These are phyloP conservation scores for Aurelia aurita DNA, from an alignment of 30 jellyfish, hydroid and myxozoan genomes.

Conservation along the genomic window DNA sequence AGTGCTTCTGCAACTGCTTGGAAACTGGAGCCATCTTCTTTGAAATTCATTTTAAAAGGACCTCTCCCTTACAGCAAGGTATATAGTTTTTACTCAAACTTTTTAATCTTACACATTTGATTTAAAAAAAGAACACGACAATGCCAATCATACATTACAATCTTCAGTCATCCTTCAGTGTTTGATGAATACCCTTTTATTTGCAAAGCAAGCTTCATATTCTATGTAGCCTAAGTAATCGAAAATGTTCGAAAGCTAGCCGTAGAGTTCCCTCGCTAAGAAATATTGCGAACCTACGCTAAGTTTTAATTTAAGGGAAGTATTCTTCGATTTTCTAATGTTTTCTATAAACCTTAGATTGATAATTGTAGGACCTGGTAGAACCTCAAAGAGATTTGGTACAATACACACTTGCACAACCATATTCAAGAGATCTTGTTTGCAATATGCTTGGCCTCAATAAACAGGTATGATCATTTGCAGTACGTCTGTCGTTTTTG, in stretches of 20 bases:
- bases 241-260: too few relatives aligned
- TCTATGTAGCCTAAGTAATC: too few relatives aligned
- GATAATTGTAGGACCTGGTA: constrained; percentile 69
- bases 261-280: too few relatives aligned
- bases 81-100: neutral
- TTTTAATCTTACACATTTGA: neutral
- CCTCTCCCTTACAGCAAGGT: constrained; percentile 95
- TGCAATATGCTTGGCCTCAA: constrained; percentile 98
- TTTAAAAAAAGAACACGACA: neutral
- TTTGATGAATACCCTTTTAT: too few relatives aligned
- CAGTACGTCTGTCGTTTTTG: too few relatives aligned
- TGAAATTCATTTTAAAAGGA: constrained; percentile 87
- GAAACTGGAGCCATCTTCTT: constrained; percentile 95
- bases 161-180: too few relatives aligned
- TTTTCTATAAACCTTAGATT: too few relatives aligned
- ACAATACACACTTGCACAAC: constrained; percentile 90
- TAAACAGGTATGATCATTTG: constrained; percentile 71
- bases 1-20: constrained; percentile 91
- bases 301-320: too few relatives aligned
- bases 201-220: too few relatives aligned
- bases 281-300: too few relatives aligned
- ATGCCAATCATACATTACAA: neutral
- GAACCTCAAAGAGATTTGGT: constrained; percentile 93
- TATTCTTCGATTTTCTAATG: too few relatives aligned
- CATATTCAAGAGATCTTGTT: constrained; percentile 94